Percentiles rank a stretch among this genome's conserved stretches.
These are phyloP conservation scores for Amphipoea lucens DNA, from an alignment of 2,888 invertebrate genomes.

Conservation along the genomic window DNA sequence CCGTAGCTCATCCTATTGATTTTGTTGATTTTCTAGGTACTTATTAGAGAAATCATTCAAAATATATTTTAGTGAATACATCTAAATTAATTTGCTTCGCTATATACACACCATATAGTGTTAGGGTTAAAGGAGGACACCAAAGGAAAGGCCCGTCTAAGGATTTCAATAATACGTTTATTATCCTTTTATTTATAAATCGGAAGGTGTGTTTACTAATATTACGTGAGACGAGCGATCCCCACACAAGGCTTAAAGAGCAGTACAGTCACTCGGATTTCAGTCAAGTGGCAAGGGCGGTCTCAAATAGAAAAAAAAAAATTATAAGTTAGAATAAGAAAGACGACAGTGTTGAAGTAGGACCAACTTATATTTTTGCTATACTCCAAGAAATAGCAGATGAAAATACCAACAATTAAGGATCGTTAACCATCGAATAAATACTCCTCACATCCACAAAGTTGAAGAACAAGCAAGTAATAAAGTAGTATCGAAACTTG, in stretches of 20 bases:
- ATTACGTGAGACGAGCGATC: background rate
- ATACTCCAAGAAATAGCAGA: background rate
- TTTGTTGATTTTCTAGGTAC: background rate
- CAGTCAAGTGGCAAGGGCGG: background rate
- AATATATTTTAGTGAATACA: background rate
- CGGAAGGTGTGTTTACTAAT: background rate
- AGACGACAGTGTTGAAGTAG: background rate
- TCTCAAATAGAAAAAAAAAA: background rate
- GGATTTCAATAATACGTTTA: background rate
- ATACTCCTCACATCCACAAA: conserved; percentile 13
- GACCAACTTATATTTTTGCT: background rate
- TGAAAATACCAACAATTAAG: background rate
- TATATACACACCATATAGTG: too few species aligned
- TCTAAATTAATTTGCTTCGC: background rate
- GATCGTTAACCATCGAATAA: background rate
- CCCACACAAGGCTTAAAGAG: background rate
- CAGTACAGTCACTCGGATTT: background rate
- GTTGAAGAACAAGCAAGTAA: conserved; percentile 11
- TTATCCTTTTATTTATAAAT: background rate
- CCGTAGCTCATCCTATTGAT: background rate
- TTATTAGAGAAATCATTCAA: background rate
- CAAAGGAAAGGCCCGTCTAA: background rate
- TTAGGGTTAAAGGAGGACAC: background rate
- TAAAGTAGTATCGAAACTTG: conserved; percentile 43
- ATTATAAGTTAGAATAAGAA: background rate